Evolutionary conservation across 2,797 vertebrate species (phyloP).

Genomic region (Sylvilagus floridanus): DNA sequence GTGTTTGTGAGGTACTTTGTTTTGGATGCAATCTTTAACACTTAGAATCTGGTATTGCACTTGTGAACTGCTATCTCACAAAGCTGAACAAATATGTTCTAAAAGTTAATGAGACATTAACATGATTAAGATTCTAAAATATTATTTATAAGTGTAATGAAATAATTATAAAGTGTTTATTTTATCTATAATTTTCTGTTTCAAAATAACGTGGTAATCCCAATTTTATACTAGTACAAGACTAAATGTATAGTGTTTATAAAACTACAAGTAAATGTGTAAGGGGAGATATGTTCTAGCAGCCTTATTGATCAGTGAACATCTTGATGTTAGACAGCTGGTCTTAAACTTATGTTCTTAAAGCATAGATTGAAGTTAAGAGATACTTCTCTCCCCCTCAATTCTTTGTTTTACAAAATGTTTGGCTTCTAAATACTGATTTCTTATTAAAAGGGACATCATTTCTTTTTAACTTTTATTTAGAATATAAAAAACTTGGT

Average conservation of each 20-base stretch:
- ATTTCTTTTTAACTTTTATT: neutral
- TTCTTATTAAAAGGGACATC: neutral
- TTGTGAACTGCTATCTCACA: neutral
- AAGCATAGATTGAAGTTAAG: neutral
- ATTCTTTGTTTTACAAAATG: constrained; percentile 4
- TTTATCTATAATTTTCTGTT: neutral
- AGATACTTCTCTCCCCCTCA: neutral
- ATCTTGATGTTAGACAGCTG: neutral
- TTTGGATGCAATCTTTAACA: neutral
- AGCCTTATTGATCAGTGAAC: neutral
- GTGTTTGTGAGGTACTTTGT: neutral
- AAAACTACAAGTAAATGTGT: neutral
- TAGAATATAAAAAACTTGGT: too few species aligned
- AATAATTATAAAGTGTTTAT: neutral
- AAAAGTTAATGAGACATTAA: neutral
- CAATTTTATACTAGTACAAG: neutral
- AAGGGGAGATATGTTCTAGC: neutral
- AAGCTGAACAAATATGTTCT: neutral
- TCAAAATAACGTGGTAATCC: neutral
- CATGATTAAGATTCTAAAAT: neutral
- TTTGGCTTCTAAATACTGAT: neutral
- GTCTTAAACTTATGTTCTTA: neutral
- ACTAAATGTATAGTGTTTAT: neutral
- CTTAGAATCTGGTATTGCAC: neutral
- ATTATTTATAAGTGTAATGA: constrained; percentile 10